These are phyloP conservation scores for Manis pentadactyla DNA, from an alignment of 2,797 vertebrate genomes.

Conservation along the genomic window DNA sequence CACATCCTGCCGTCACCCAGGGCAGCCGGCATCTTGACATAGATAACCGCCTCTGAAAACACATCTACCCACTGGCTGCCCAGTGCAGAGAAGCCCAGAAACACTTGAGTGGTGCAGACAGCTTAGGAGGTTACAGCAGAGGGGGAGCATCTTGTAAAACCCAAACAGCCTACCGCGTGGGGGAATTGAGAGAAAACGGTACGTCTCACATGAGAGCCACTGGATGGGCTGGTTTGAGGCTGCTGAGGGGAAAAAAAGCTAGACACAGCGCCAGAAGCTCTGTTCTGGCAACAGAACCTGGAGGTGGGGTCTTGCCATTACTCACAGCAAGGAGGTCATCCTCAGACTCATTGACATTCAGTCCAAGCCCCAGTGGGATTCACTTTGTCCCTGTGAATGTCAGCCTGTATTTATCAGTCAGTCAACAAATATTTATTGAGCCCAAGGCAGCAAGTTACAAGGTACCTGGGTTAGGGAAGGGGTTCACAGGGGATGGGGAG, in stretches of 20 bases:
- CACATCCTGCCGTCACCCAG: slow-evolving; percentile 64
- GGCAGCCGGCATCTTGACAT: background rate
- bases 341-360: slow-evolving; percentile 47
- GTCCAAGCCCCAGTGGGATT: slow-evolving; percentile 10
- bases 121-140: background rate
- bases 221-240: background rate
- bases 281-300: background rate
- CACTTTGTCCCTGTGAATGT: slow-evolving; percentile 53
- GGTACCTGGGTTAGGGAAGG: background rate
- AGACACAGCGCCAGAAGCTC: background rate
- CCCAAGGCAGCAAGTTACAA: slow-evolving; percentile 57
- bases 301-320: background rate
- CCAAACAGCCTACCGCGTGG: background rate
- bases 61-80: slow-evolving; percentile 8
- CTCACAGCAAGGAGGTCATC: slow-evolving; percentile 1
- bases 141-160: background rate
- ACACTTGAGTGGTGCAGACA: background rate
- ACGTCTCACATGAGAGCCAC: background rate
- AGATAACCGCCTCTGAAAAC: slow-evolving; percentile 46
- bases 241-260: background rate
- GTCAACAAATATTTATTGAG: slow-evolving; percentile 72
- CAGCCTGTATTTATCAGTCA: slow-evolving; percentile 68
- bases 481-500: background rate
- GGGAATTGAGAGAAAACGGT: background rate
- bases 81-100: background rate